phyloP scores from a whole-genome alignment of 2,113 vertebrate species.

The human region DNA sequence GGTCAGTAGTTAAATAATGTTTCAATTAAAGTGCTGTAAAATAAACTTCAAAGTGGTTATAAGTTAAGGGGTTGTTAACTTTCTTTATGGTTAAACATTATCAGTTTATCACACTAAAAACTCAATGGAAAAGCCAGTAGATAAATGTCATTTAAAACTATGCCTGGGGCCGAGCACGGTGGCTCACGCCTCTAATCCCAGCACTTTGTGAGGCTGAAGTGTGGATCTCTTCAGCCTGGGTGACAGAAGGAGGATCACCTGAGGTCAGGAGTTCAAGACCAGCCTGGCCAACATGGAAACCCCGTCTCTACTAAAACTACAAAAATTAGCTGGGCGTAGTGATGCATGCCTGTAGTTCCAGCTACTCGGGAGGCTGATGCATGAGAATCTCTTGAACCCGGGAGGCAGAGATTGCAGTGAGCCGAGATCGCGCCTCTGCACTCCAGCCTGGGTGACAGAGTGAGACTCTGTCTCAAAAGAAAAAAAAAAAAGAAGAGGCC shows the following conservation, averaged over 20 bases:
- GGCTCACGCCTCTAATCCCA: not conserved
- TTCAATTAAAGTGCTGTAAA: constrained; percentile 86
- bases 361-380: not conserved
- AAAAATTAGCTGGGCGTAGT: not conserved
- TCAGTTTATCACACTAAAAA: constrained; percentile 36
- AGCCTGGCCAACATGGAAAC: not conserved
- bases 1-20: constrained; percentile 84
- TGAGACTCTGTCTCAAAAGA: not conserved
- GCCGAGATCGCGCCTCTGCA: not conserved
- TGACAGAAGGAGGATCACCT: not conserved
- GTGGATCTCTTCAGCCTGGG: too few relatives aligned
- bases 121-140: constrained; percentile 14
- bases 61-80: constrained; percentile 74
- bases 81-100: constrained; percentile 62
- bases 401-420: not conserved
- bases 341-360: not conserved
- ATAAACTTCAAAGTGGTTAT: constrained; percentile 86
- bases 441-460: not conserved
- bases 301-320: not conserved
- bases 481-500: not conserved
- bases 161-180: not conserved
- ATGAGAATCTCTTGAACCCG: not conserved
- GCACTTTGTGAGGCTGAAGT: not conserved
- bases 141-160: constrained; percentile 15
- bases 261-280: not conserved